Percentiles rank a stretch among this genome's conserved stretches.
Evolutionary conservation across 2,113 vertebrate genomes (phyloP).

Genomic region (Syngnathus typhle): DNA sequence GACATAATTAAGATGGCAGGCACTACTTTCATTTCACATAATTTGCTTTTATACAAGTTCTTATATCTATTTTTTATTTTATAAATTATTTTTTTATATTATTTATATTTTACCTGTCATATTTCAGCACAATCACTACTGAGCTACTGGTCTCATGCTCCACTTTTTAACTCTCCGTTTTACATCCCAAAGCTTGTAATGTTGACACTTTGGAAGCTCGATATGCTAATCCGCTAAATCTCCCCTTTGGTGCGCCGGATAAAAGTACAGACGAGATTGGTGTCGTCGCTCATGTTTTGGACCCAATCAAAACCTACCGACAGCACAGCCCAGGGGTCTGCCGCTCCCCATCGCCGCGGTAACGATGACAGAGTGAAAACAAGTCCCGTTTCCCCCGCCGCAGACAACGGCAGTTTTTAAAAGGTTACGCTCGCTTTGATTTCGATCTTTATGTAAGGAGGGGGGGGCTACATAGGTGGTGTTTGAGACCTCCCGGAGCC

Average conservation of each 20-base stretch:
- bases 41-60: too few species aligned
- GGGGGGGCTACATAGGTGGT: conserved; percentile 62
- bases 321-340: conserved; percentile 32
- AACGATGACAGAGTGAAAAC: conserved; percentile 50
- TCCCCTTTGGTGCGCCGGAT: conserved; percentile 23
- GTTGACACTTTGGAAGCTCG: conserved; percentile 25
- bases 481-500: conserved; percentile 51
- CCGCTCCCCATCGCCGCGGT: conserved; percentile 24
- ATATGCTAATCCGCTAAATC: conserved; percentile 26
- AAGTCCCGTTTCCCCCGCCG: conserved; percentile 50
- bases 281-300: conserved; percentile 49
- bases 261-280: conserved; percentile 45
- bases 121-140: background rate
- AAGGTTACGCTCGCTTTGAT: conserved; percentile 61
- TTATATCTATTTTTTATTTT: background rate
- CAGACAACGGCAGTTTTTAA: conserved; percentile 54
- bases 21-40: too few species aligned
- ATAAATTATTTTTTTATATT: too few species aligned
- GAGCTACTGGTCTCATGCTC: background rate
- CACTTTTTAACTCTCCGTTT: conserved; percentile 3
- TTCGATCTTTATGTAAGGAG: conserved; percentile 42
- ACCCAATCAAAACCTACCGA: conserved; percentile 48
- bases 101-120: background rate
- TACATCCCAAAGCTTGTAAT: conserved; percentile 21
- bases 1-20: too few species aligned